phyloP scores from a whole-genome alignment of 2,113 vertebrate genomes.

The Podarcis muralis region DNA sequence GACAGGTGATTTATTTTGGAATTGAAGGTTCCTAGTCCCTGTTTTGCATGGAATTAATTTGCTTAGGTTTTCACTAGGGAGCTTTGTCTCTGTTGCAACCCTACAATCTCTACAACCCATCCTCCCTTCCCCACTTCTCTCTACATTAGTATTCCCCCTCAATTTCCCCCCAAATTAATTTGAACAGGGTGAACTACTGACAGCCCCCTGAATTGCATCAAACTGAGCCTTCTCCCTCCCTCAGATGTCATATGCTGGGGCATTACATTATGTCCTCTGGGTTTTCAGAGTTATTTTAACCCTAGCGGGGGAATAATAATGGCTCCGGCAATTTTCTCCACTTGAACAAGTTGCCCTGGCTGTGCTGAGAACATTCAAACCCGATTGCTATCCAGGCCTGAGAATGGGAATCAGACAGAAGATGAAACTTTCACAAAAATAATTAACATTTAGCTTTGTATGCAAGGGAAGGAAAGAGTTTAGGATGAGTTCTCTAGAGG shows the following conservation, averaged over 20 bases:
- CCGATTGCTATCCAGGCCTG: neutral
- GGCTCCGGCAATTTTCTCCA: neutral
- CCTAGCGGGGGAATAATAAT: accelerated
- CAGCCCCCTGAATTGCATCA: neutral
- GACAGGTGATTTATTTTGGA: neutral
- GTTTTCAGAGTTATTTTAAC: neutral
- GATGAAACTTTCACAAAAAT: neutral
- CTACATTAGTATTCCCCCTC: neutral
- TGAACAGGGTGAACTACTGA: neutral
- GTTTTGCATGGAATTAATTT: neutral
- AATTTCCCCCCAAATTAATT: neutral
- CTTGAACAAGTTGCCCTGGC: accelerated
- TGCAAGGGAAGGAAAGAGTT: neutral
- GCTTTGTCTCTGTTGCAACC: neutral
- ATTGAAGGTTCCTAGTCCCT: neutral
- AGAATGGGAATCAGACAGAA: constrained; percentile 3
- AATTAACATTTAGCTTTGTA: neutral
- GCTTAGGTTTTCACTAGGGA: neutral
- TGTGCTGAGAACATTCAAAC: neutral
- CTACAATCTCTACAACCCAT: too few species aligned
- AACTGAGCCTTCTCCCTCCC: neutral
- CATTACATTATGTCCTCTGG: constrained; percentile 5
- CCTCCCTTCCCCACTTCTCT: too few species aligned
- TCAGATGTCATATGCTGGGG: neutral
- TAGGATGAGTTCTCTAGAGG: neutral